Evolutionary conservation across 2,113 vertebrate genomes (phyloP).

Genomic region (Myiozetetes cayanensis): DNA sequence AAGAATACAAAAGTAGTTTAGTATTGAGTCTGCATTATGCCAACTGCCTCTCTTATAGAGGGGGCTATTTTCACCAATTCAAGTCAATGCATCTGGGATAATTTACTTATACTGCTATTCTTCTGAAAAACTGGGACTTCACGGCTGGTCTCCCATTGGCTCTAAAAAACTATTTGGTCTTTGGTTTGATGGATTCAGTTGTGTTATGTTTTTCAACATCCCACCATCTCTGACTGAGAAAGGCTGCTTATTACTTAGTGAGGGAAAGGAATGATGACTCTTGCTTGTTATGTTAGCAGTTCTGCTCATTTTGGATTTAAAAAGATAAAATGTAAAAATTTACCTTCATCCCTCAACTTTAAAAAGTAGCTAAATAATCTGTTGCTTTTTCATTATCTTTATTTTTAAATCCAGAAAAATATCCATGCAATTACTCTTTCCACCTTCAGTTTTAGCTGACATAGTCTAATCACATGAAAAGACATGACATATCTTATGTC

Average conservation of each 20-base stretch:
- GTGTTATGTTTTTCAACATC: neutral
- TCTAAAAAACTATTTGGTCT: neutral
- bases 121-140: neutral
- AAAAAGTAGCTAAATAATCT: neutral
- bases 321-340: neutral
- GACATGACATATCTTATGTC: neutral
- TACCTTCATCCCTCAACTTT: neutral
- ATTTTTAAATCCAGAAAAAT: neutral
- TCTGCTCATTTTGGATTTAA: neutral
- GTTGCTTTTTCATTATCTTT: neutral
- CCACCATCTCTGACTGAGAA: neutral
- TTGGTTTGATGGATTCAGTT: neutral
- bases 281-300: neutral
- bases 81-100: neutral
- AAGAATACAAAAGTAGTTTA: neutral
- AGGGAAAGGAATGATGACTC: neutral
- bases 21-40: neutral
- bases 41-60: neutral
- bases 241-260: neutral
- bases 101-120: neutral
- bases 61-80: neutral
- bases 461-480: neutral
- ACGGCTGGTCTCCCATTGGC: neutral
- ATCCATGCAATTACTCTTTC: neutral
- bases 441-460: neutral